phyloP scores from a whole-genome alignment of 1,140 invertebrate genomes.

The Scaptodrosophila lebanonensis region DNA sequence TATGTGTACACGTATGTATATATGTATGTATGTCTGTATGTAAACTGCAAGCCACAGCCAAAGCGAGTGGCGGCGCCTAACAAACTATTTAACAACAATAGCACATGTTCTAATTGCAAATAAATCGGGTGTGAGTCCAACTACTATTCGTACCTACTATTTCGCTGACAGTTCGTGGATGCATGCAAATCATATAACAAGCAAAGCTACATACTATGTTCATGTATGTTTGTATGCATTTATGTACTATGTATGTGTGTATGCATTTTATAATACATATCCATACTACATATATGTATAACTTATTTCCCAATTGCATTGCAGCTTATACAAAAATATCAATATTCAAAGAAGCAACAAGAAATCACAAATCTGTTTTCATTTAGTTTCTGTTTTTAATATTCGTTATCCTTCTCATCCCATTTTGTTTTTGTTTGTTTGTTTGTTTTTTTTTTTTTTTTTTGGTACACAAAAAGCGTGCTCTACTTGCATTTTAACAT shows the following conservation, averaged over 20 bases:
- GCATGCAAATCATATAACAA: constrained; percentile 4
- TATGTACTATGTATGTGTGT: constrained; percentile 3
- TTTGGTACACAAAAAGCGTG: constrained; percentile 69
- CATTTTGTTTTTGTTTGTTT: background rate
- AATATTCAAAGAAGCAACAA: constrained; percentile 70
- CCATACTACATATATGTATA: constrained; percentile 34
- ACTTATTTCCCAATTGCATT: constrained; percentile 17
- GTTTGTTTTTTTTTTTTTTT: constrained; percentile 8
- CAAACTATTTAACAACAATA: no score
- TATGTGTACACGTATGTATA: background rate
- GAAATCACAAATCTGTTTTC: constrained; percentile 63
- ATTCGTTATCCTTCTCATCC: background rate
- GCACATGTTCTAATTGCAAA: no score
- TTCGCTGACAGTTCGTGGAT: background rate
- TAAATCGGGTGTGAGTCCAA: no score
- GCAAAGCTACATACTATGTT: constrained; percentile 1
- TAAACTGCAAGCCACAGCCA: background rate
- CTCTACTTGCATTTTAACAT: constrained; percentile 47
- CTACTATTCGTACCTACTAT: no score
- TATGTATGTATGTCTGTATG: constrained; percentile 1
- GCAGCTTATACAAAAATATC: constrained; percentile 64
- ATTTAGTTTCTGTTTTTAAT: constrained; percentile 14
- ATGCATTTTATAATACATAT: constrained; percentile 12
- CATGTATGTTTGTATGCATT: constrained; percentile 24
- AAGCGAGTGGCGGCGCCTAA: no score